phyloP scores from a whole-genome alignment of 1,140 invertebrate species.

The Camponotus floridanus region DNA sequence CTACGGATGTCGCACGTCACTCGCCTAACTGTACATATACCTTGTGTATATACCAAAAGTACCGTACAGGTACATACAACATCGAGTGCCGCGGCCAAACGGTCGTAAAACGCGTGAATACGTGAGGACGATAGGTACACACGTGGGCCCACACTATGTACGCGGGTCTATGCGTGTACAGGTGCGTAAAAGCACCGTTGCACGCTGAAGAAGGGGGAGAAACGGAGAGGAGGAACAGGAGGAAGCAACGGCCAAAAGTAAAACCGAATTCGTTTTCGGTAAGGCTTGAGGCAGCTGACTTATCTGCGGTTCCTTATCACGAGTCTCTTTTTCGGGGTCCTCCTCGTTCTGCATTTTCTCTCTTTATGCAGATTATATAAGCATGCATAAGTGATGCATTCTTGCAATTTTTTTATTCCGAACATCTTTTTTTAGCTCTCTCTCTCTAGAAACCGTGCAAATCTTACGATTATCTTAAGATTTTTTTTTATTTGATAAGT shows the following conservation, averaged over 20 bases:
- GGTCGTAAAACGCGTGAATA: constrained; percentile 76
- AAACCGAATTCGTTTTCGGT: constrained; percentile 85
- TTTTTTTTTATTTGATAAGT: neutral
- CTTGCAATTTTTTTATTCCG: neutral
- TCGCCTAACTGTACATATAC: constrained; percentile 82
- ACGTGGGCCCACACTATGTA: constrained; percentile 67
- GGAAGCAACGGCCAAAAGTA: constrained; percentile 81
- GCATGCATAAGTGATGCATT: neutral
- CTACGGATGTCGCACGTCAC: constrained; percentile 75
- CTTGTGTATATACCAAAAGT: constrained; percentile 73
- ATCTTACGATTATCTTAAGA: neutral
- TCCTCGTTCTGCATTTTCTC: constrained; percentile 17
- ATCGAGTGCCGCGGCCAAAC: constrained; percentile 58
- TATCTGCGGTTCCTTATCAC: constrained; percentile 60
- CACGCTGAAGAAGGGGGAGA: constrained; percentile 31
- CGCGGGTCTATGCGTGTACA: constrained; percentile 75
- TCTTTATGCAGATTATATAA: constrained; percentile 45
- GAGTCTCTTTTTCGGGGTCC: constrained; percentile 34
- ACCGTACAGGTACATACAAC: constrained; percentile 68
- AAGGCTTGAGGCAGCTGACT: constrained; percentile 67
- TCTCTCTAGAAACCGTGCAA: neutral
- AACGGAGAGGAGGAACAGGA: constrained; percentile 15
- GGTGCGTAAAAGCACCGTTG: constrained; percentile 81
- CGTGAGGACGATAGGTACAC: constrained; percentile 65
- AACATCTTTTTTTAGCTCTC: neutral